Base-by-base conservation (phyloP, 2,888 invertebrate species). In the Mesorhabditis belari region DNA sequence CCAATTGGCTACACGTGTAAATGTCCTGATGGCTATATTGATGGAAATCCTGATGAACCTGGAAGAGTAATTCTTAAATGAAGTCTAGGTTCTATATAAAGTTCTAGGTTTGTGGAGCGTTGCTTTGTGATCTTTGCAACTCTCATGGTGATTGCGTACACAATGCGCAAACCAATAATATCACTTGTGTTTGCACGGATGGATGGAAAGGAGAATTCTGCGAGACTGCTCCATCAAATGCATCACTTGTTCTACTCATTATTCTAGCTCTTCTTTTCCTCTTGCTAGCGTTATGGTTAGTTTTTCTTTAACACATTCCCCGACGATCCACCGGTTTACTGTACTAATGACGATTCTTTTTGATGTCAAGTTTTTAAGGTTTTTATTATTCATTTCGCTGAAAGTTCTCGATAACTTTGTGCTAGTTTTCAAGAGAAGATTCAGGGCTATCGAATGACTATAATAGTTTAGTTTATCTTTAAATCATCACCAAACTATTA, bases 211-310 rank as follows among this genome's bases (percentile, higher is more conserved):
- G 79, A 55, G 68, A 73, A 49, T 74, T 71, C 66, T 79, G 79
- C 59, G 75, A 64, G 64, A 66, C 73, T 9, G 76, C 77, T 6
- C 77, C 79, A 5, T 75, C 77, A 6, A 75, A 74, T 49, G 72
- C 73, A 17, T 68, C 69, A 5, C 54, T 80, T 50, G 69, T 79
- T 28, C 67, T 80, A 6, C 62, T 79, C 28, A 76, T 79, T 52
- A 61, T 79, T 28, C 71, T 79, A 27, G 79, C 79, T 24, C 64
- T 79, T 17, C 75, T 79, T 49, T 79, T 79, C 77, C 62, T 80
- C 17, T 73, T 79, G 1, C 70, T 79, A 25, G 71, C 77, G 5
- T 65, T 79, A 17, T 79, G 79, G 44, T 35, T 5, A 17, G 44
- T 3, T 4, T 23, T 53, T 50, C n/a, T n/a, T n/a, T n/a, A n/a